Conservation (phyloP, 2,113 vertebrate genomes). For the Oryzias celebensis region DNA sequence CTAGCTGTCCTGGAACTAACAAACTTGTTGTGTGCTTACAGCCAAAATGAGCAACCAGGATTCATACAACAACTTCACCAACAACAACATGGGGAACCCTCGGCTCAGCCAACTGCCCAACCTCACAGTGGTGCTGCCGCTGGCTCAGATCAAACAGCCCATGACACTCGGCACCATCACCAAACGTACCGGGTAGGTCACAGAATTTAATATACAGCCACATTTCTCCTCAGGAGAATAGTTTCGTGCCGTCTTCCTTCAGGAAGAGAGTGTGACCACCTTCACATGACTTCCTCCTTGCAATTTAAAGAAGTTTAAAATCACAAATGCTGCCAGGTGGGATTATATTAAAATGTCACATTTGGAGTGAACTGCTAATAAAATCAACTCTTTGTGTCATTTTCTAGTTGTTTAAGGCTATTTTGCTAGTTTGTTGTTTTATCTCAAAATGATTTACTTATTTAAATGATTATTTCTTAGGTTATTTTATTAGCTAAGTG, state of each 20-base stretch:
- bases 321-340: neutral
- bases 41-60: constrained; percentile 90
- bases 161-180: constrained; percentile 98
- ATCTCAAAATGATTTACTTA: no score
- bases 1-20: neutral
- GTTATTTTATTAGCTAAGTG: no score
- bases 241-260: neutral
- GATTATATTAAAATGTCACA: no score
- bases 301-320: no score
- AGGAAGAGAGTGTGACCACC: neutral
- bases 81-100: constrained; percentile 94
- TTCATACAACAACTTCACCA: constrained; percentile 93
- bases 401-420: no score
- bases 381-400: neutral
- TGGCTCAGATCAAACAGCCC: constrained; percentile 97
- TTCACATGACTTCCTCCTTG: neutral
- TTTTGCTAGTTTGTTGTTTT: no score
- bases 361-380: neutral
- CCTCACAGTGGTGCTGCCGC: constrained; percentile 87
- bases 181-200: constrained; percentile 91
- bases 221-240: neutral
- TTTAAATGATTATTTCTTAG: no score
- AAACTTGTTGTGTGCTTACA: constrained; percentile 39
- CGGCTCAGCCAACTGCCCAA: constrained; percentile 90
- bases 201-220: constrained; percentile 3